Base-by-base conservation (phyloP, 1,140 invertebrate species). In the Calycopis cecrops region DNA sequence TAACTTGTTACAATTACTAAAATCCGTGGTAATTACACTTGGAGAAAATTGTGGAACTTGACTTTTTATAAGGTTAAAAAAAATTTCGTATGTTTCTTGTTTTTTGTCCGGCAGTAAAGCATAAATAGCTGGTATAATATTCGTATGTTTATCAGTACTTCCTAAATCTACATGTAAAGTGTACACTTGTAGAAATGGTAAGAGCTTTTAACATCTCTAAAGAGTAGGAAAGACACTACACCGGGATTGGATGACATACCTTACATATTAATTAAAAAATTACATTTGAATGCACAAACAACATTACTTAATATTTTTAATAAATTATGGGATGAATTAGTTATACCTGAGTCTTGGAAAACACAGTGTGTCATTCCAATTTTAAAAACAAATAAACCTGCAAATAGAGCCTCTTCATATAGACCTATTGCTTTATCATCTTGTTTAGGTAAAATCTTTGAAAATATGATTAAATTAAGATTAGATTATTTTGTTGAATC, bases 271-370 rank as follows among this genome's bases (percentile, higher is more conserved):
- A 61, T 65, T 18, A 59, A 56, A 54, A 48, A 65, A 7, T 28
- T 61, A 33, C 3, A 52, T 56, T 9, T 35, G 16, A 37, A 16
- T n/a, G 47, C 7, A 3, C 21, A 58, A 57, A 40, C 57, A 9
- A 11, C 57, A 12, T 54, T 65, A 35, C 28, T 65, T 9, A 10
- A 56, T 40, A 57, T 62, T 28, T 40, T 60, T 16, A 62, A 66
- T 42, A 4, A 17, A 12, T 40, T 67, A n/a, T 67, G 61, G 56
- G n/a, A 10, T 44, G 55, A 54, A 8, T 33, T 61, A 48, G 33
- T 28, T 21, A 63, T 67, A 42, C 61, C 65, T 9, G 4, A 57
- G 3, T 54, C 61, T 40, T 67, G 61, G 65, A 67, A 67, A 67
- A 59, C 61, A 50, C 60, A 59, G 16, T 66, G 57, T 60, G 55